Conservation (phyloP, 1,140 invertebrate species). For the Bombyx mori region ASM3026992v2 NC_085110.1:6917001-6917500, state of each 20-base stretch:
- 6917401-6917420: slow-evolving; percentile 45
- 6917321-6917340: too few species aligned
- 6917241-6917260: too few species aligned
- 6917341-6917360: too few species aligned
- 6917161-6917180: slow-evolving; percentile 49
- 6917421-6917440: slow-evolving; percentile 51
- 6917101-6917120: slow-evolving; percentile 27
- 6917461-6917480: slow-evolving; percentile 47
- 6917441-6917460: slow-evolving; percentile 56
- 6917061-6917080: slow-evolving; percentile 11
- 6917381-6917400: slow-evolving; percentile 22
- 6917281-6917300: too few species aligned
- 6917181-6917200: slow-evolving; percentile 55
- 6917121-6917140: slow-evolving; percentile 47
- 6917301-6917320: too few species aligned
- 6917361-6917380: slow-evolving; percentile 17
- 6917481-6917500: slow-evolving; percentile 68
- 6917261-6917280: too few species aligned
- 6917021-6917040: too few species aligned
- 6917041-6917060: background rate
- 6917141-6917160: slow-evolving; percentile 56
- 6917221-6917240: background rate
- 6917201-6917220: slow-evolving; percentile 2
- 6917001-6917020: too few species aligned
- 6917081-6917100: background rate